A percentile compares a stretch with the other conserved stretches of the same genome.
Conservation (phyloP, 1,140 invertebrate species). For the Eueides isabella region DNA sequence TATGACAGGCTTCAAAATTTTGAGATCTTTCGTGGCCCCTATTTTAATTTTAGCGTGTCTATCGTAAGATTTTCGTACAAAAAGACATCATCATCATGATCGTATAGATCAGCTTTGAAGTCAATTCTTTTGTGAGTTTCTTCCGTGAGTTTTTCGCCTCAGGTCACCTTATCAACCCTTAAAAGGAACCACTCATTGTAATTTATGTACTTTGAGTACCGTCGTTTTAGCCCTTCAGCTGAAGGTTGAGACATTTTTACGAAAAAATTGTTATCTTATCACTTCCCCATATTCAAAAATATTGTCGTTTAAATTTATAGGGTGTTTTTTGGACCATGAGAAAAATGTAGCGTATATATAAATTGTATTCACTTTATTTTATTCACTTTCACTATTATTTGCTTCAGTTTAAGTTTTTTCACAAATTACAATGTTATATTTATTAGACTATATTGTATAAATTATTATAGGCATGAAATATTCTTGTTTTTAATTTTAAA, state of each 20-base stretch:
- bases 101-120: slow-evolving; percentile 64
- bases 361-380: background rate
- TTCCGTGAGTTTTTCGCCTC: slow-evolving; percentile 52
- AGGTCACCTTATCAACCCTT: slow-evolving; percentile 62
- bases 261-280: slow-evolving; percentile 45
- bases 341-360: background rate
- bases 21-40: no score
- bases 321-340: background rate
- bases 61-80: background rate
- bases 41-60: no score
- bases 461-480: no score
- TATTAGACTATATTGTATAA: no score
- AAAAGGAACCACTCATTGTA: slow-evolving; percentile 65
- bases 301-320: slow-evolving; percentile 31
- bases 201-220: slow-evolving; percentile 65
- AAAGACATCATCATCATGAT: slow-evolving; percentile 45
- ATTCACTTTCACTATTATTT: background rate
- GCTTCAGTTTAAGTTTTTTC: no score
- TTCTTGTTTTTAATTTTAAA: no score
- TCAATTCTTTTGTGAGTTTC: slow-evolving; percentile 54
- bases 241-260: slow-evolving; percentile 38
- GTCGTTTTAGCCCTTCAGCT: slow-evolving; percentile 34
- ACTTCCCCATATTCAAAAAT: slow-evolving; percentile 34
- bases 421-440: no score
- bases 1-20: no score